phyloP scores from a whole-genome alignment of 2,113 vertebrate genomes.

The Onychostruthus taczanowskii region DNA sequence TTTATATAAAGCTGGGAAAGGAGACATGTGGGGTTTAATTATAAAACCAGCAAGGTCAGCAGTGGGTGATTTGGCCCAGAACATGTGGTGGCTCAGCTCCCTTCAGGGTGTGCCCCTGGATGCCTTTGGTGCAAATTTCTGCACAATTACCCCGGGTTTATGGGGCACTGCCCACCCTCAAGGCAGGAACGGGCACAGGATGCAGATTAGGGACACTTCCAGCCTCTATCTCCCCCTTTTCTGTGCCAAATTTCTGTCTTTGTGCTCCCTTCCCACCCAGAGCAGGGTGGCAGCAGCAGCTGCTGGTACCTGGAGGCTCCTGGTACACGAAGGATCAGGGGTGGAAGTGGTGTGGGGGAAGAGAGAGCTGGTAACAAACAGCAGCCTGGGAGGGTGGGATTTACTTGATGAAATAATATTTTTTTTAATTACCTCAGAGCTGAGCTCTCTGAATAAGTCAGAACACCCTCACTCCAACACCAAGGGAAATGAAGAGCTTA shows the following conservation, averaged over 20 bases:
- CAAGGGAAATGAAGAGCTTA: not conserved
- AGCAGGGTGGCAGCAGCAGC: not conserved
- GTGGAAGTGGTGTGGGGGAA: not conserved
- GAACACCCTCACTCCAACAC: not conserved
- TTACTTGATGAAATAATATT: not conserved
- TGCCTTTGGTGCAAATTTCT: not conserved
- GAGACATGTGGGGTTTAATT: not conserved
- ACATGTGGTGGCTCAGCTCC: not conserved
- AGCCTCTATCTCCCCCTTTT: not conserved
- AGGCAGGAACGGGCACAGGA: not conserved
- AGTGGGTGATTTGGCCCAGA: not conserved
- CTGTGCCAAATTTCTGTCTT: not conserved
- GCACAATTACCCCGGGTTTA: not conserved
- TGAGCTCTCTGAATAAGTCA: not conserved
- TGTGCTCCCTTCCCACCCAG: not conserved
- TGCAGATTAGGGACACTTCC: accelerated
- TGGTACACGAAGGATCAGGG: not conserved
- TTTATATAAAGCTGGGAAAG: not conserved
- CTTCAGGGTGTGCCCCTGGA: not conserved
- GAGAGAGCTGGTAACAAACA: not conserved
- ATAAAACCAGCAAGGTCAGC: not conserved
- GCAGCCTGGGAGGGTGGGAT: not conserved
- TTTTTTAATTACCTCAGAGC: not conserved
- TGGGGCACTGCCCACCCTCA: not conserved
- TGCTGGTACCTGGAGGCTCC: not conserved